Base-by-base conservation (phyloP, 2,888 invertebrate genomes). In the Drosophila kanekoi region DNA sequence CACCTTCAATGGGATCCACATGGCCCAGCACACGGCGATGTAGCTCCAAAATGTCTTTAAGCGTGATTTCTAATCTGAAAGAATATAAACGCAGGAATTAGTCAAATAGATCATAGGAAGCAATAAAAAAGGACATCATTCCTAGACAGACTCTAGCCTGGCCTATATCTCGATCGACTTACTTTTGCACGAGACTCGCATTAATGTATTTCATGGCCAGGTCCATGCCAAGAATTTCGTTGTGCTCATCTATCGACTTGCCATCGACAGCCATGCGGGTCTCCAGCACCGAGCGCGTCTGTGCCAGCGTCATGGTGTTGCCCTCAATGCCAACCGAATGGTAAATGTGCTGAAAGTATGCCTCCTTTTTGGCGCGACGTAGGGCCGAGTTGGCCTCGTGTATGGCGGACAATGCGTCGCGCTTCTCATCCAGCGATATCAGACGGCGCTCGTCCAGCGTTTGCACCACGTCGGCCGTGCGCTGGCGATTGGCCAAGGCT, bases 301-400 rank as follows among this genome's bases (percentile, higher is more conserved):
- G 98, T 20, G 96, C 95, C 43, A 99, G 93, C 3, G 97, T 96
- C 96, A 99, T 97, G 0, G 99, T 99, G 90, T 99, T 99, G 0
- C 99, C 99, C 93, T 99, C 99, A 75, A 99, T 98, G 23, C 97
- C 99, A 18, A 98, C 98, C 0, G 98, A 98, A 90, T 99, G 99
- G 92, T 98, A 98, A 71, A 99, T 98, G 90, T 99, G 98, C 89
- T 97, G 95, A 91, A 98, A 98, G 92, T 98, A 99, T 1, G 98
- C 98, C 92, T 99, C 98, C 90, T 97, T 97, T 90, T 98, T 98
- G 4, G 98, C 96, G 86, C 97, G 94, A 54, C 97, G 94, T 77
- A 98, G 93, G 5, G 97, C 96, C 0, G 96, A 94, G 91, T 96
- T 96, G 41, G 94, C 94, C 73, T 96, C 95, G 16, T 98, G 97